A percentile compares a stretch with the other conserved stretches of the same genome.
Evolutionary conservation across 2,797 vertebrate species (phyloP).

Genomic region (Bovichtus variegatus): DNA sequence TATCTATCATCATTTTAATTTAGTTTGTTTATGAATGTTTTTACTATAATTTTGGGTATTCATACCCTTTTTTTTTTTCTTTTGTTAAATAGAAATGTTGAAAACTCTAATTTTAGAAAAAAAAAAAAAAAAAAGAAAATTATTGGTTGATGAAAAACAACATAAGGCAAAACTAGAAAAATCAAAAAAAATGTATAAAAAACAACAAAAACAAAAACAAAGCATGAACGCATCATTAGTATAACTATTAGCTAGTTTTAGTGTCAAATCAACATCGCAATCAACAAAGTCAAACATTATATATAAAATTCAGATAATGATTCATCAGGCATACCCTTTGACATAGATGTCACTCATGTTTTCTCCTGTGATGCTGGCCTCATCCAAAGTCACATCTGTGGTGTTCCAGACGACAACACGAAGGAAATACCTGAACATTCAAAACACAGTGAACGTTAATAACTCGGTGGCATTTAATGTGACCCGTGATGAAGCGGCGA

Average conservation of each 20-base stretch:
- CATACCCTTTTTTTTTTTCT: no score
- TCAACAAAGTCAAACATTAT: background rate
- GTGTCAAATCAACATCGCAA: background rate
- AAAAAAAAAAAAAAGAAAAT: no score
- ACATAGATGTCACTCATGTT: constrained; percentile 98
- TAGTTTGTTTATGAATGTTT: no score
- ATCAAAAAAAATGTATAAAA: no score
- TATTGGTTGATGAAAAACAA: background rate
- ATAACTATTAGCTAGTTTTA: background rate
- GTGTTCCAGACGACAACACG: constrained; percentile 97
- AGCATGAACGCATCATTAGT: background rate
- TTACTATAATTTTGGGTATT: no score
- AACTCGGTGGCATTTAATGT: background rate
- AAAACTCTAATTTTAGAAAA: no score
- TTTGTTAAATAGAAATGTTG: no score
- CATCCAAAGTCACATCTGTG: constrained; percentile 94
- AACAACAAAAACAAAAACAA: background rate
- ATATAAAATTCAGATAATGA: background rate
- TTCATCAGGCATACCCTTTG: constrained; percentile 90
- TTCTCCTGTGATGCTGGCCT: constrained; percentile 97
- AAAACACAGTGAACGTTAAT: constrained; percentile 19
- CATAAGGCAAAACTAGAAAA: background rate
- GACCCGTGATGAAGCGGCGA: background rate
- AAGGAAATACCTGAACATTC: constrained; percentile 86
- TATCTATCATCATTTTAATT: no score